phyloP scores from a whole-genome alignment of 2,113 vertebrate species.

The Macrotus californicus region DNA sequence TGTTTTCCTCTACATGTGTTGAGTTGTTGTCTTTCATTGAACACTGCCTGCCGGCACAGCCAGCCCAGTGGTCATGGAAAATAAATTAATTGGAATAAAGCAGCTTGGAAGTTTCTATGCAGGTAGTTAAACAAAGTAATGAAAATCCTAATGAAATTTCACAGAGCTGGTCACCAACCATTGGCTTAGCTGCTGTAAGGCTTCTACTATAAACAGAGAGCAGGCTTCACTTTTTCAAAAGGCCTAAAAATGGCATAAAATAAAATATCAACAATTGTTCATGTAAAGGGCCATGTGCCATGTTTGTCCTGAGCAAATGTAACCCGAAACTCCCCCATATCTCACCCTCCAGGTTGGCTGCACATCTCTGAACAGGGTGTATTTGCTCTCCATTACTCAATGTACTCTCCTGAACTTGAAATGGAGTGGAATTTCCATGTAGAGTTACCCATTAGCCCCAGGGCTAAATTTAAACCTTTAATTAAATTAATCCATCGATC shows the following conservation, averaged over 20 bases:
- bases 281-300: not conserved
- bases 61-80: conserved; percentile 31
- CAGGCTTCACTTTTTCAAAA: not conserved
- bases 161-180: not conserved
- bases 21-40: not conserved
- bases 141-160: conserved; percentile 45
- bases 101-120: conserved; percentile 6
- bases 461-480: conserved; percentile 55
- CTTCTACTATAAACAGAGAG: not conserved
- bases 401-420: conserved; percentile 43
- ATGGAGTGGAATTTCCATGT: conserved; percentile 64
- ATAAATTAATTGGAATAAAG: conserved; percentile 33
- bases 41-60: not conserved
- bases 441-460: conserved; percentile 51
- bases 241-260: conserved; percentile 40
- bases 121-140: conserved; percentile 49
- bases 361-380: not conserved
- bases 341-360: not conserved
- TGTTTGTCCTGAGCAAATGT: conserved; percentile 1
- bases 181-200: not conserved
- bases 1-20: not conserved
- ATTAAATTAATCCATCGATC: conserved; percentile 63
- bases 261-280: conserved; percentile 24
- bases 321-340: conserved; percentile 46
- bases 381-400: conserved; percentile 38